Evolutionary conservation across 2,888 invertebrate species (phyloP).

Genomic region (Bursaphelenchus okinawaensis): DNA sequence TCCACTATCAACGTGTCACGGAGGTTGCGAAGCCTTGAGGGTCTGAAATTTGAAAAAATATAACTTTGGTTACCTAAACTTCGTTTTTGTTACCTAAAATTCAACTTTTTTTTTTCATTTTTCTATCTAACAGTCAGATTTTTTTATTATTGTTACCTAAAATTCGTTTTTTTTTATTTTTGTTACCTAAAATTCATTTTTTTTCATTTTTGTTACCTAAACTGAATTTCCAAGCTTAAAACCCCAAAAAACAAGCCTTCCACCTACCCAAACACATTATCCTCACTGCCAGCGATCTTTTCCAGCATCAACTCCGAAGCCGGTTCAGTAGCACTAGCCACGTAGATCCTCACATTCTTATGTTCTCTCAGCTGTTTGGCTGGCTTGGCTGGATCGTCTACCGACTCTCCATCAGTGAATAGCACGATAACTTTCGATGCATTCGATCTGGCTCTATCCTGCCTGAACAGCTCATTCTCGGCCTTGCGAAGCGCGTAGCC

Average conservation of each 20-base stretch:
- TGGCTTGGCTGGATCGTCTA: slow-evolving; percentile 50
- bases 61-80: too few relatives aligned
- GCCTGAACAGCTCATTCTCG: slow-evolving; percentile 31
- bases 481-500: slow-evolving; percentile 42
- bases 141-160: too few relatives aligned
- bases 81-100: too few relatives aligned
- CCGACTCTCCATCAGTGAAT: slow-evolving; percentile 53
- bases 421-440: slow-evolving; percentile 42
- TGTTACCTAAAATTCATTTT: too few relatives aligned
- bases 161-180: too few relatives aligned
- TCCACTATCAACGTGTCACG: slow-evolving; percentile 38
- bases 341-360: slow-evolving; percentile 47
- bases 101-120: too few relatives aligned
- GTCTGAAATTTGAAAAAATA: not conserved
- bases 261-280: slow-evolving; percentile 48
- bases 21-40: slow-evolving; percentile 12
- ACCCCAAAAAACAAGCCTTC: too few relatives aligned
- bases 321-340: slow-evolving; percentile 41
- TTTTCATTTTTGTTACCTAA: too few relatives aligned
- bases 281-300: slow-evolving; percentile 47
- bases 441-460: slow-evolving; percentile 36
- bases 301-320: slow-evolving; percentile 37
- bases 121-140: too few relatives aligned
- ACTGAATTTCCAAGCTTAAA: too few relatives aligned
- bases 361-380: slow-evolving; percentile 39